These are phyloP conservation scores for Patella depressa DNA, from an alignment of 2,888 invertebrate species.

Conservation along the genomic window DNA sequence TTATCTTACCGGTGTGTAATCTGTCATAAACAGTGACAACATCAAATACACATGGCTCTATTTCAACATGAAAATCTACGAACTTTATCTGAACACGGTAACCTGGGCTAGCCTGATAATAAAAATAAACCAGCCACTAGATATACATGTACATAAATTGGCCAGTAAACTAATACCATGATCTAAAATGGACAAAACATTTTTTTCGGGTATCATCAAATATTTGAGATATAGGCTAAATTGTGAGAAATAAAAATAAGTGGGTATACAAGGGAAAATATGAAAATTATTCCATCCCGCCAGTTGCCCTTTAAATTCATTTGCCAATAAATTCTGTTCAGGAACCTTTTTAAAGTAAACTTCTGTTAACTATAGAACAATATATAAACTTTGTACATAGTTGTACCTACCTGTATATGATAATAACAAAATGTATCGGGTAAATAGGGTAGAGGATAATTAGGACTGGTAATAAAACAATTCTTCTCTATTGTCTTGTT, in stretches of 20 bases:
- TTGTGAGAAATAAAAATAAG: too few relatives aligned
- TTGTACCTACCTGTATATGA: conserved; percentile 26
- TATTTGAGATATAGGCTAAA: too few relatives aligned
- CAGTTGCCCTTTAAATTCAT: too few relatives aligned
- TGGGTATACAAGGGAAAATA: too few relatives aligned
- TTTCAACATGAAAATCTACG: conserved; percentile 28
- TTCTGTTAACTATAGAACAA: neutral
- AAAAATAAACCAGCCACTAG: too few relatives aligned
- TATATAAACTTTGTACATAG: neutral
- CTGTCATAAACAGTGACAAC: conserved; percentile 30
- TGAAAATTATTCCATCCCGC: too few relatives aligned
- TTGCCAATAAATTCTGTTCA: too few relatives aligned
- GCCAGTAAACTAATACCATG: too few relatives aligned
- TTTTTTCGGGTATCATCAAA: too few relatives aligned
- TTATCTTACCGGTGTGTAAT: conserved; percentile 28
- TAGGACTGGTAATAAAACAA: conserved; percentile 28
- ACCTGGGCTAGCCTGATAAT: conserved; percentile 27
- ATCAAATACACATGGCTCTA: conserved; percentile 30
- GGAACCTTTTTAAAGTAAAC: too few relatives aligned
- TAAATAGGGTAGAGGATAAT: conserved; percentile 28
- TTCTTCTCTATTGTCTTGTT: conserved; percentile 13
- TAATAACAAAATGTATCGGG: conserved; percentile 27
- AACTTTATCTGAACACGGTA: conserved; percentile 26
- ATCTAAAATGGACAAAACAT: too few relatives aligned
- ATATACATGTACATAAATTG: too few relatives aligned